phyloP scores from a whole-genome alignment of 2,797 vertebrate species.

The Xiphophorus birchmanni region DNA sequence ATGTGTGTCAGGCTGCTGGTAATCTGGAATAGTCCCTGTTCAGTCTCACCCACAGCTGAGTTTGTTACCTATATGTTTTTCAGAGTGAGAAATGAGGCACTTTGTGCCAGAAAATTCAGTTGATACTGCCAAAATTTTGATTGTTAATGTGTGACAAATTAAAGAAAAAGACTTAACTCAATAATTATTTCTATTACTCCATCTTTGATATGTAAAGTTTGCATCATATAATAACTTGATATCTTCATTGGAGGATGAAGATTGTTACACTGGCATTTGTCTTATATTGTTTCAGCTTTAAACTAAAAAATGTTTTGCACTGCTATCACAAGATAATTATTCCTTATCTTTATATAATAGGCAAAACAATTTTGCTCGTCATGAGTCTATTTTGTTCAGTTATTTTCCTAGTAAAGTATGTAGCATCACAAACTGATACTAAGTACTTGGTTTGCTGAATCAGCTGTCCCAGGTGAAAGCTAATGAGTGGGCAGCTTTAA shows the following conservation, averaged over 20 bases:
- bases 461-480: not conserved
- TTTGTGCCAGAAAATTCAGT: not conserved
- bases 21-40: not conserved
- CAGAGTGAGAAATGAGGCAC: not conserved
- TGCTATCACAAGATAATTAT: not conserved
- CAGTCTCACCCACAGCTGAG: not conserved
- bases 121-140: no score
- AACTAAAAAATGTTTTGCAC: not conserved
- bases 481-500: not conserved
- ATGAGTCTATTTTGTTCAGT: not conserved
- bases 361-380: not conserved
- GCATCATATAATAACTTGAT: not conserved
- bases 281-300: not conserved
- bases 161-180: not conserved
- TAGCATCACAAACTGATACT: not conserved
- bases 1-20: not conserved
- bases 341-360: not conserved
- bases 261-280: not conserved
- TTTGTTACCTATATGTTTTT: constrained; percentile 2
- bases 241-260: not conserved
- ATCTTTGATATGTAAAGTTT: not conserved
- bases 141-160: not conserved
- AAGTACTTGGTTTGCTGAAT: not conserved
- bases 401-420: not conserved
- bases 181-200: not conserved